phyloP scores from a whole-genome alignment of 1,140 invertebrate genomes.

The Ceratina australensis region DNA sequence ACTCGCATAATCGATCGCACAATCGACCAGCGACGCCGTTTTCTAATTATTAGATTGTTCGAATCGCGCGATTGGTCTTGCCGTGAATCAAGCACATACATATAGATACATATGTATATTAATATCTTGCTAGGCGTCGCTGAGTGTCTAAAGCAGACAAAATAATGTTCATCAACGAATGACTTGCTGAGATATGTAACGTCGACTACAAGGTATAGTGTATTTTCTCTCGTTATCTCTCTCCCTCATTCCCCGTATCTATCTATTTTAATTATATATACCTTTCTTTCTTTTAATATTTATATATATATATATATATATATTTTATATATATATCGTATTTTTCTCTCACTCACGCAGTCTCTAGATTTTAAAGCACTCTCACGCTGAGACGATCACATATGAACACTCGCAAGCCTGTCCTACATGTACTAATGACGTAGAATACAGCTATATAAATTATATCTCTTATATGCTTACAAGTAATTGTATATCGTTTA shows the following conservation, averaged over 20 bases:
- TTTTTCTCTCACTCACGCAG: conserved; percentile 42
- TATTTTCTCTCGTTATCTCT: conserved; percentile 32
- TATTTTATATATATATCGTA: conserved; percentile 25
- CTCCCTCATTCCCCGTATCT: conserved; percentile 12
- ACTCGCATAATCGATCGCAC: conserved; percentile 4
- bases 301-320: conserved; percentile 29
- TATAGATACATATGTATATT: background rate
- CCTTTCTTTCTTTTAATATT: conserved; percentile 28
- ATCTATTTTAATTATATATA: conserved; percentile 35
- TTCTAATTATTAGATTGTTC: conserved; percentile 12
- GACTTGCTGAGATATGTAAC: conserved; percentile 62
- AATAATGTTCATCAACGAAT: conserved; percentile 46
- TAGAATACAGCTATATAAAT: conserved; percentile 63
- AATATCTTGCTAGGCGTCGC: background rate
- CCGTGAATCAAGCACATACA: background rate
- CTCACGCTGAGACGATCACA: conserved; percentile 60
- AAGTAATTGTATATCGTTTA: conserved; percentile 58
- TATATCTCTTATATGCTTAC: conserved; percentile 60
- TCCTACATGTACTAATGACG: conserved; percentile 57
- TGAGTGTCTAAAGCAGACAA: conserved; percentile 14
- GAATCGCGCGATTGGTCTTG: conserved; percentile 12
- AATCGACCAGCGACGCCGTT: background rate
- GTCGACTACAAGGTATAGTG: conserved; percentile 61
- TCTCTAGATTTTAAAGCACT: conserved; percentile 62
- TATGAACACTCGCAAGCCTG: conserved; percentile 57